Conservation (phyloP, 2,797 vertebrate genomes). For the Enteromius anoplus region DNA sequence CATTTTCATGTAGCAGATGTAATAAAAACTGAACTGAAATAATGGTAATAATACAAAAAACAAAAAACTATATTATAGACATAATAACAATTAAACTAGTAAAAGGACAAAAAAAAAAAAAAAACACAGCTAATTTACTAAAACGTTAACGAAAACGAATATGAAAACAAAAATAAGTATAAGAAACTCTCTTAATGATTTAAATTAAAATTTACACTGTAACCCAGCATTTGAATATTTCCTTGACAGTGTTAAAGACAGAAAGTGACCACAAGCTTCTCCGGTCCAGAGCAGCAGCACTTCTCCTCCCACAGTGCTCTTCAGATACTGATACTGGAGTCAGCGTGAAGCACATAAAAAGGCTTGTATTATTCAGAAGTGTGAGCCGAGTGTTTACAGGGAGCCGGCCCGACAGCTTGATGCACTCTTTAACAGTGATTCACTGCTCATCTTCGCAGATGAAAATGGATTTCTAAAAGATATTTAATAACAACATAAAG, state of each 20-base stretch:
- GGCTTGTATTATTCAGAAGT: constrained; percentile 75
- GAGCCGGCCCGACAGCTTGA: constrained; percentile 76
- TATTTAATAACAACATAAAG: constrained; percentile 82
- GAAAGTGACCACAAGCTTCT: neutral
- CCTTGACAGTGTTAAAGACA: neutral
- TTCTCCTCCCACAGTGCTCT: constrained; percentile 30
- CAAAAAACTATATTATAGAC: neutral
- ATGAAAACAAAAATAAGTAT: neutral
- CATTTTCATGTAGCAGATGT: neutral
- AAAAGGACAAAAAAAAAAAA: no score
- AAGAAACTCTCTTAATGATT: neutral
- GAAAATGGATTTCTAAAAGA: constrained; percentile 83
- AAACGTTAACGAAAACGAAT: neutral
- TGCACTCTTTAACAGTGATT: constrained; percentile 83
- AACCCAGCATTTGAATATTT: neutral
- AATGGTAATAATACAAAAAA: no score
- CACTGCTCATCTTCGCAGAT: constrained; percentile 80
- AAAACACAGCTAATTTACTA: neutral
- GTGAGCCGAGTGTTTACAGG: constrained; percentile 77
- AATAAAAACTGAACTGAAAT: neutral
- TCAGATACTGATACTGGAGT: constrained; percentile 71
- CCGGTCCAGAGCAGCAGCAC: neutral
- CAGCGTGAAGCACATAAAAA: constrained; percentile 74
- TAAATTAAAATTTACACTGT: neutral
- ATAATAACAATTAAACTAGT: neutral